phyloP scores from a whole-genome alignment of 1,140 invertebrate species.

The Pachyrhynchus sulphureomaculatus region DNA sequence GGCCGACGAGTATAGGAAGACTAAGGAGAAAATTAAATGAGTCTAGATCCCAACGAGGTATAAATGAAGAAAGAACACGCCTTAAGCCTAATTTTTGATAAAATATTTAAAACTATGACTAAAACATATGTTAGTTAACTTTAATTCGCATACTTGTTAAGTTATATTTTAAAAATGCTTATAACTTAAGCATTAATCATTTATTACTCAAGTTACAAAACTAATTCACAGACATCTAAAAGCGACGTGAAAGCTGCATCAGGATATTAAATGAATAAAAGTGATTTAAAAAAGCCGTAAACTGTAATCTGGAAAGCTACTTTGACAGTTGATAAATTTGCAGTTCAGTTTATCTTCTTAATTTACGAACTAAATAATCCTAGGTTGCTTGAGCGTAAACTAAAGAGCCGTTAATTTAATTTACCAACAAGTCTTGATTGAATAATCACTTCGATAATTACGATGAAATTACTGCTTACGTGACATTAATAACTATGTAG shows the following conservation, averaged over 20 bases:
- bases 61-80: too few relatives aligned
- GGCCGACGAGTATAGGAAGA: too few relatives aligned
- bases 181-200: too few relatives aligned
- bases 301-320: not conserved
- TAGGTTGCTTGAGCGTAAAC: constrained; percentile 5
- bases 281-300: constrained; percentile 10
- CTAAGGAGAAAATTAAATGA: too few relatives aligned
- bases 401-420: constrained; percentile 8
- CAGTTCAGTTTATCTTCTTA: constrained; percentile 1
- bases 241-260: not conserved
- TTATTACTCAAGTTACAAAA: not conserved
- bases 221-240: too few relatives aligned
- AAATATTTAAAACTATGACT: too few relatives aligned
- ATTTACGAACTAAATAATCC: constrained; percentile 1
- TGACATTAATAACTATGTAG: too few relatives aligned
- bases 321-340: constrained; percentile 16
- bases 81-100: too few relatives aligned
- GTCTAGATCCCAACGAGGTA: too few relatives aligned
- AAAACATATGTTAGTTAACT: too few relatives aligned
- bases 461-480: not conserved
- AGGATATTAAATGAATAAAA: not conserved
- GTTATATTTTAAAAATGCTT: too few relatives aligned
- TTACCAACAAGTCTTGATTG: constrained; percentile 9
- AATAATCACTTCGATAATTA: not conserved
- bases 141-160: too few relatives aligned